A percentile compares a stretch with the other conserved stretches of the same genome.
These are phyloP conservation scores for Cephus sareptanus DNA, from an alignment of 2,888 invertebrate genomes.

Conservation along the genomic window DNA sequence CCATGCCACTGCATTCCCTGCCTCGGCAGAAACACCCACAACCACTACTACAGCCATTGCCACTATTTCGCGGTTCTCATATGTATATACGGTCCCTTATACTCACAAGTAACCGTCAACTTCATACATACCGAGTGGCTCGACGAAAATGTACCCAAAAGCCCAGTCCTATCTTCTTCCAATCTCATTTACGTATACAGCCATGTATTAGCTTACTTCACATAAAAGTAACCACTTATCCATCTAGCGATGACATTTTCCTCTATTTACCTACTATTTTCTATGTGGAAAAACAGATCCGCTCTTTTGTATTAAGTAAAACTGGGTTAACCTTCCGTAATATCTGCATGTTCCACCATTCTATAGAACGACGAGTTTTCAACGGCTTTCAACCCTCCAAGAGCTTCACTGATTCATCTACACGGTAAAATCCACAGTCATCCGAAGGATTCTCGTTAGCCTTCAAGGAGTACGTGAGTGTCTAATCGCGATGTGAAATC, in stretches of 20 bases:
- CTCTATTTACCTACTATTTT: not conserved
- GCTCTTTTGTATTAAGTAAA: not conserved
- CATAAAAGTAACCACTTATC: not conserved
- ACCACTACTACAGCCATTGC: not conserved
- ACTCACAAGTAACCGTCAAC: not conserved
- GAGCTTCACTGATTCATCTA: not conserved
- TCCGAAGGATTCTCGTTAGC: not conserved
- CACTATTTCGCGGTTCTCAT: not conserved
- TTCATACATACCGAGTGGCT: constrained; percentile 1
- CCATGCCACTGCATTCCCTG: not conserved
- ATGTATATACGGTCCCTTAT: not conserved
- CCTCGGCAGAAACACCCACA: not conserved
- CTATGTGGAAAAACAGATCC: not conserved
- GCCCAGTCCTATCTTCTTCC: constrained; percentile 25
- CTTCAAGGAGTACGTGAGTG: not conserved
- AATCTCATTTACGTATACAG: constrained; percentile 41
- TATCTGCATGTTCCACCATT: not conserved
- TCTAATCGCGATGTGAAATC: not conserved
- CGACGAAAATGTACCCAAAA: constrained; percentile 1
- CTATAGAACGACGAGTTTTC: not conserved
- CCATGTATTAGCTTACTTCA: not conserved
- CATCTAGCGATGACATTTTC: not conserved
- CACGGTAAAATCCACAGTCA: not conserved
- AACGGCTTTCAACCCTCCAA: not conserved
- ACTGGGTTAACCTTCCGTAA: not conserved